Conservation (phyloP, 2,797 vertebrate genomes). For the Benthosema pterotum region DNA sequence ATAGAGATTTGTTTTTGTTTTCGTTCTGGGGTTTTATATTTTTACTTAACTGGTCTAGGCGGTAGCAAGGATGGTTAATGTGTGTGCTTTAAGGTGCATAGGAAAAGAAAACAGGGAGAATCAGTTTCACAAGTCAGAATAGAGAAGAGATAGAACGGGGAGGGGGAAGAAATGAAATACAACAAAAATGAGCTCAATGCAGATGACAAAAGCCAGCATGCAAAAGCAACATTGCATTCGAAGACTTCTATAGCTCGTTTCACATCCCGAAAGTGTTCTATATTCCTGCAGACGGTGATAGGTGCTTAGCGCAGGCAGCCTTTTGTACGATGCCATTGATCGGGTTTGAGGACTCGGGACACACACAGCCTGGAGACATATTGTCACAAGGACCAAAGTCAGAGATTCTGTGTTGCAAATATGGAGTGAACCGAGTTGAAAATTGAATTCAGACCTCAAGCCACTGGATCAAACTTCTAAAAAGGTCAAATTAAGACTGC, state of each 20-base stretch:
- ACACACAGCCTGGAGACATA: neutral
- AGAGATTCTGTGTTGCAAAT: neutral
- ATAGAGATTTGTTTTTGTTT: conserved; percentile 36
- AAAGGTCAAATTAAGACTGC: conserved; percentile 7
- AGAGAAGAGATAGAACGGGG: conserved; percentile 74
- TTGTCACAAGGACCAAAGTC: neutral
- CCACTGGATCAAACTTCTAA: too few relatives aligned
- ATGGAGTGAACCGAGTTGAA: neutral
- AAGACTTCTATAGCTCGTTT: neutral
- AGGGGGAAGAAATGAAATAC: conserved; percentile 81
- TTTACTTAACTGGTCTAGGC: conserved; percentile 99
- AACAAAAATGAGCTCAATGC: conserved; percentile 89
- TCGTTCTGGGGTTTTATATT: conserved; percentile 72
- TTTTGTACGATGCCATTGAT: conserved; percentile 50
- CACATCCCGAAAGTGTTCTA: conserved; percentile 10
- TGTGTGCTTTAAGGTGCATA: conserved; percentile 98
- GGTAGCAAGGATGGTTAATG: conserved; percentile 99
- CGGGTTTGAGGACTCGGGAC: conserved; percentile 1
- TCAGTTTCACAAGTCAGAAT: conserved; percentile 96
- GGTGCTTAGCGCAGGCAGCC: conserved; percentile 67
- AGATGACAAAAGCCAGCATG: conserved; percentile 91
- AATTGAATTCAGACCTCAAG: too few relatives aligned
- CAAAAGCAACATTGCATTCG: conserved; percentile 54
- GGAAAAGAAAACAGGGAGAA: conserved; percentile 94
- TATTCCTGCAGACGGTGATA: neutral